Base-by-base conservation (phyloP, 2,113 vertebrate species). In the Athene noctua region DNA sequence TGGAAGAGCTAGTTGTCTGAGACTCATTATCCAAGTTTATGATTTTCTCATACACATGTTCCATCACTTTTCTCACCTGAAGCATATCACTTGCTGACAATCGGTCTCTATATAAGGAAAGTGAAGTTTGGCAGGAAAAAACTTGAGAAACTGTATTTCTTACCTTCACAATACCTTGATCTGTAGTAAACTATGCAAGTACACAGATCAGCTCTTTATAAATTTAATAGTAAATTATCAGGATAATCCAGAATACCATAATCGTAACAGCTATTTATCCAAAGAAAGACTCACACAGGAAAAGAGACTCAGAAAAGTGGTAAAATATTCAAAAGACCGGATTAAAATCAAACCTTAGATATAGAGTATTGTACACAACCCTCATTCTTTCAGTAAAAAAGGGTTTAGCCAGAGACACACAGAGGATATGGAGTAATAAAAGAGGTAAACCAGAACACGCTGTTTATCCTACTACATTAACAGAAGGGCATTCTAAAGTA, bases 41-140 rank as follows among this genome's bases (percentile, higher is more conserved):
- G 93, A 99, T 99, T 97, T 99, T 99, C 98, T 99, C 99, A 51
- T 99, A 99, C 12, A 99, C 99, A 0, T 99, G 99, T 70, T 99
- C 99, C 99, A 99, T 99, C 94, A 99, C 99, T 82, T 99, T 99
- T 61, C 99, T 98, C 92, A 99, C 99, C 91, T 99, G 99, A 15
- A 99, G 99, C 99, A 99, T 99, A 97, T 99, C 99, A 55, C 99
- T 99, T 88, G 99, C 99, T 5, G 99, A 99, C 44, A 99, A 98
- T 15, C 99, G 98, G 67, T 99, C 99, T 98, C 99, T 99, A 32
- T 1, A 67, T 34, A 80, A 82, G 46, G 15, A 26, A 80, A 80
- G 34, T 2, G 8, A 86, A 74, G 27, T 40, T 84, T 52, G 34
- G 34, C 26, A 97, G 26, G 49, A 80, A 77, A 70, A 70, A 36